Base-by-base conservation (phyloP, 2,113 vertebrate genomes). In the Spilogale gracilis region DNA sequence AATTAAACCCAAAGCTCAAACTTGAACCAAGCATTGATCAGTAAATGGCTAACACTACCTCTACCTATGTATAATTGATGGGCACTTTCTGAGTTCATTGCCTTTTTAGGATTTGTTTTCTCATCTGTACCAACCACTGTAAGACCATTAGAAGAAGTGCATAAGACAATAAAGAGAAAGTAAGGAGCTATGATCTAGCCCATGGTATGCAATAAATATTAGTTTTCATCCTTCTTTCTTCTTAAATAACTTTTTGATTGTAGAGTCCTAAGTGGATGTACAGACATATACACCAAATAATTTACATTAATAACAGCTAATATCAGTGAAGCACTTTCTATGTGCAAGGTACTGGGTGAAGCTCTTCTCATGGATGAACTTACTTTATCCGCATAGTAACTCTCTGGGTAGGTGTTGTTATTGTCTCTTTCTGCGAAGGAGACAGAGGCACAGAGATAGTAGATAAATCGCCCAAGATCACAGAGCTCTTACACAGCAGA, bases 81-180 rank as follows among this genome's bases (percentile, higher is more conserved):
- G 13, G 18, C 3, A 43, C 30, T 69, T 56, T 67, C 82, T 30
- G 16, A 80, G 18, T 11, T 23, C 2, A 23, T 30, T 61, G 91
- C 20, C 69, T 23, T 54, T 85, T 63, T 50, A 80, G 45, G 63
- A 78, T 76, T 84, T 80, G 45, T 67, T 32, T 91, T 89, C 6
- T 61, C 38, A 30, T 89, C 74, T 58, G 17, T 43, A n/a, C 17
- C 74, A 61, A n/a, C 17, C 74, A 61, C 73, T 20, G 1, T 45
- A 63, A 63, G 45, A 69, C 67, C 30, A 25, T 52, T 63, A 63
- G 67, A 89, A 97, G 63, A 84, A 78, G 60, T 48, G 73, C 60
- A 50, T 45, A 79, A 61, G 14, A 30, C 88, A 17, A 61, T 13
- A n/a, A 11, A 86, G 4, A 32, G 12, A 69, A 17, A 80, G 20